These are phyloP conservation scores for Papilio helenus DNA, from an alignment of 1,140 invertebrate species.

Conservation along the genomic window DNA sequence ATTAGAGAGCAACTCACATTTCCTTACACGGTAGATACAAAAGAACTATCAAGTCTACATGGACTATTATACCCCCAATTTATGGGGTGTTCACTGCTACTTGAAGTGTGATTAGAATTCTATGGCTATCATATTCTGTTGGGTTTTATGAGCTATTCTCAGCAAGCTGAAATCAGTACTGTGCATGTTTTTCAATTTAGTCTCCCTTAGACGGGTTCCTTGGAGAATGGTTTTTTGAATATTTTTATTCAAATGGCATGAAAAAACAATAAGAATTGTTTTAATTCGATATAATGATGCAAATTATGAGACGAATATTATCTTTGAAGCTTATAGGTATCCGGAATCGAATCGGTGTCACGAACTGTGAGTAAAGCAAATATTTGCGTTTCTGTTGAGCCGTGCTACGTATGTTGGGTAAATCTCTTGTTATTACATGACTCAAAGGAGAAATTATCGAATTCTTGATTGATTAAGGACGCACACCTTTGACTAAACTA, in stretches of 20 bases:
- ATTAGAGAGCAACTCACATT: background rate
- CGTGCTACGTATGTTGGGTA: background rate
- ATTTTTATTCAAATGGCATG: no score
- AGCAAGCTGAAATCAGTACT: no score
- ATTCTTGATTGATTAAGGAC: background rate
- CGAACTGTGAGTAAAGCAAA: slow-evolving; percentile 28
- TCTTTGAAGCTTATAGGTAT: slow-evolving; percentile 25
- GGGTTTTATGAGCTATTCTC: no score
- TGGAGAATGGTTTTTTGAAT: no score
- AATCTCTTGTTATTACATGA: slow-evolving; percentile 36
- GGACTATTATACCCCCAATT: no score
- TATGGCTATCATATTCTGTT: no score
- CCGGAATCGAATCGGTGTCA: slow-evolving; percentile 23
- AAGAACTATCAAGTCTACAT: no score
- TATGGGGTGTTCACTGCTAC: no score
- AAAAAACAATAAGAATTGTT: background rate
- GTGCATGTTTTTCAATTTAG: no score
- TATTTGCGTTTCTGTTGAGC: slow-evolving; percentile 33
- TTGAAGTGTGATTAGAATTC: no score
- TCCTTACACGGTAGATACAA: background rate
- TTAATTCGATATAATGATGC: background rate
- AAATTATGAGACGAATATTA: slow-evolving; percentile 14
- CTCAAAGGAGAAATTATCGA: background rate
- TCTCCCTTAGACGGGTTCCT: no score
- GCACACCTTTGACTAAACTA: no score